A percentile compares a stretch with the other conserved stretches of the same genome.
These are phyloP conservation scores for Steatocranus sp. DNA, from an alignment of 2,797 vertebrate species.

Conservation along the genomic window DNA sequence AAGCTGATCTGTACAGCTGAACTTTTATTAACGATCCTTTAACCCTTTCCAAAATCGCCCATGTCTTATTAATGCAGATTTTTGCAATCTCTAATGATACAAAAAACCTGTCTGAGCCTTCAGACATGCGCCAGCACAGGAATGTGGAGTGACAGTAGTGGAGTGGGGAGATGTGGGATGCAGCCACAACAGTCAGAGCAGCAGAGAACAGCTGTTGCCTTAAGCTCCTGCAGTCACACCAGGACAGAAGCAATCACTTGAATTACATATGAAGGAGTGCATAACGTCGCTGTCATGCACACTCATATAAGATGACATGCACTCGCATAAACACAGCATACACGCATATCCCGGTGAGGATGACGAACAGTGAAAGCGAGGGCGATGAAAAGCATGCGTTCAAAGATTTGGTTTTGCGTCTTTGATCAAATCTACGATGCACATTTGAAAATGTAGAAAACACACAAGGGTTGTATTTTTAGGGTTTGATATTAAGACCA, in stretches of 20 bases:
- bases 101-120: not conserved
- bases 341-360: not conserved
- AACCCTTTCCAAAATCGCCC: not conserved
- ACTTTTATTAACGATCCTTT: not conserved
- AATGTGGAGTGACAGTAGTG: not conserved
- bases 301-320: conserved; percentile 5
- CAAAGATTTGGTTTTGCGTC: not conserved
- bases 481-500: not conserved
- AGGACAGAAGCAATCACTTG: conserved; percentile 32
- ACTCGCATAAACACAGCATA: not conserved
- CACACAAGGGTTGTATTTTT: not conserved
- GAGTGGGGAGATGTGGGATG: not conserved
- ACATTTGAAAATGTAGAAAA: not conserved
- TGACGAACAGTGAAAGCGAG: not conserved
- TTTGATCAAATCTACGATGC: not conserved
- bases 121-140: not conserved
- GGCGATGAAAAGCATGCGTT: not conserved
- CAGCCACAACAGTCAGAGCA: not conserved
- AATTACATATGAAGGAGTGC: conserved; percentile 43
- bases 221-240: conserved; percentile 43
- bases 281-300: conserved; percentile 8
- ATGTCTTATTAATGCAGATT: not conserved
- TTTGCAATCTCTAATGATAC: not conserved
- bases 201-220: conserved; percentile 52
- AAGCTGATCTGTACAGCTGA: not conserved